These are phyloP conservation scores for Microctonus brassicae DNA, from an alignment of 2,888 invertebrate genomes.

Conservation along the genomic window DNA sequence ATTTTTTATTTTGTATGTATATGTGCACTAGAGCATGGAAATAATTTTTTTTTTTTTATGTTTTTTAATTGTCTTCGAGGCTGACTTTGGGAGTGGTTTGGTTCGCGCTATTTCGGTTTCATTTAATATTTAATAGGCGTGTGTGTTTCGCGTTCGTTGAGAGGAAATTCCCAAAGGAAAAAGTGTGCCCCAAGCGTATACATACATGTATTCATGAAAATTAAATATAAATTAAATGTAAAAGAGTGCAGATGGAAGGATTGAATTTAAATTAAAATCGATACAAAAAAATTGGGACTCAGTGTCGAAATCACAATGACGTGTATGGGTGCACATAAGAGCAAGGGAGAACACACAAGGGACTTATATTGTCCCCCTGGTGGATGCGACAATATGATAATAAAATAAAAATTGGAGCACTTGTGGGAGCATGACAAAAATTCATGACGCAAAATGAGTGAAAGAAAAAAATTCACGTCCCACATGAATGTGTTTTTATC, in stretches of 20 bases:
- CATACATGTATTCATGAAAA: no score
- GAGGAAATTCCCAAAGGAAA: not conserved
- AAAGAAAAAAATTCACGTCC: not conserved
- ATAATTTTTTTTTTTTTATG: no score
- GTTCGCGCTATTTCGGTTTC: not conserved
- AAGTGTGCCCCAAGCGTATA: not conserved
- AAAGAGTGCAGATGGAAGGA: not conserved
- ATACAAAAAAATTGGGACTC: slow-evolving; percentile 10
- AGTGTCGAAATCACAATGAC: no score
- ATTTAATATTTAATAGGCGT: not conserved
- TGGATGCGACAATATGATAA: no score
- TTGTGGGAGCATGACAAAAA: slow-evolving; percentile 8
- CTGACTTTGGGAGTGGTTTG: not conserved
- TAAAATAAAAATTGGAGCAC: slow-evolving; percentile 10
- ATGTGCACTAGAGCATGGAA: no score
- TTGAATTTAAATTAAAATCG: slow-evolving; percentile 1
- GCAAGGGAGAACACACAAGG: slow-evolving; percentile 12
- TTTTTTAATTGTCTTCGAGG: not conserved
- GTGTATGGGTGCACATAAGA: not conserved
- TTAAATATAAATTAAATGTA: not conserved
- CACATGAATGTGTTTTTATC: slow-evolving; percentile 12
- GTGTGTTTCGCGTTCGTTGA: not conserved
- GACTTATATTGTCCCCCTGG: no score
- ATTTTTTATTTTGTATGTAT: not conserved
- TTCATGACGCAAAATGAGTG: not conserved